phyloP scores from a whole-genome alignment of 2,888 invertebrate genomes.

The Pandemis heparana region DNA sequence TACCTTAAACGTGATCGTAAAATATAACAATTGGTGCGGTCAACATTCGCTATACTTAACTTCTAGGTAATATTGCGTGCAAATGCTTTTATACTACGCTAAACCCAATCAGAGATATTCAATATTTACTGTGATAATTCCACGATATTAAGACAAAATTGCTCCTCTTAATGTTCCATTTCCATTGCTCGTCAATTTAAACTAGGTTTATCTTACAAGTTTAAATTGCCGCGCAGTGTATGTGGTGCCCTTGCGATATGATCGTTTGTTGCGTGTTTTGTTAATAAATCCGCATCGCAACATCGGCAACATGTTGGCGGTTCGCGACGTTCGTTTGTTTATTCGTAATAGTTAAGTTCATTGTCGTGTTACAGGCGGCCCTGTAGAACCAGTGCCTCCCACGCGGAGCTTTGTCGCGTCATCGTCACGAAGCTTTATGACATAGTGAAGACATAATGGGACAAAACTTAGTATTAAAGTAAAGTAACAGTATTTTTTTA shows the following conservation, averaged over 20 bases:
- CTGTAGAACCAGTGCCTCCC: slow-evolving; percentile 29
- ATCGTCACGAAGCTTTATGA: background rate
- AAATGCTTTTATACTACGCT: background rate
- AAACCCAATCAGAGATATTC: background rate
- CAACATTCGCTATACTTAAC: background rate
- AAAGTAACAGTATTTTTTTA: background rate
- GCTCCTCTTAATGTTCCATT: background rate
- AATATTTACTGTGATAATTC: background rate
- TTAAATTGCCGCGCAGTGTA: background rate
- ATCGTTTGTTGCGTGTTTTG: slow-evolving; percentile 11
- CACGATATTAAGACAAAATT: background rate
- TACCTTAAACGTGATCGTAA: slow-evolving; percentile 1
- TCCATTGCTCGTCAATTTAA: background rate
- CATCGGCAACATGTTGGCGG: slow-evolving; percentile 20
- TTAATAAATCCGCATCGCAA: slow-evolving; percentile 25
- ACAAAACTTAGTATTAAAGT: background rate
- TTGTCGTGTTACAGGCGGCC: slow-evolving; percentile 35
- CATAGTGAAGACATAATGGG: background rate
- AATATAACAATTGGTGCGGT: background rate
- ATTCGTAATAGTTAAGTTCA: slow-evolving; percentile 40
- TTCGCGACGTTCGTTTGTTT: slow-evolving; percentile 36
- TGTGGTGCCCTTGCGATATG: background rate
- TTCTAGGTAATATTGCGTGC: background rate
- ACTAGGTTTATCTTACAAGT: background rate
- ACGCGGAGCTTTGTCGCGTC: slow-evolving; percentile 17